Base-by-base conservation (phyloP, 2,113 vertebrate genomes). In the Seriola rivoliana region DNA sequence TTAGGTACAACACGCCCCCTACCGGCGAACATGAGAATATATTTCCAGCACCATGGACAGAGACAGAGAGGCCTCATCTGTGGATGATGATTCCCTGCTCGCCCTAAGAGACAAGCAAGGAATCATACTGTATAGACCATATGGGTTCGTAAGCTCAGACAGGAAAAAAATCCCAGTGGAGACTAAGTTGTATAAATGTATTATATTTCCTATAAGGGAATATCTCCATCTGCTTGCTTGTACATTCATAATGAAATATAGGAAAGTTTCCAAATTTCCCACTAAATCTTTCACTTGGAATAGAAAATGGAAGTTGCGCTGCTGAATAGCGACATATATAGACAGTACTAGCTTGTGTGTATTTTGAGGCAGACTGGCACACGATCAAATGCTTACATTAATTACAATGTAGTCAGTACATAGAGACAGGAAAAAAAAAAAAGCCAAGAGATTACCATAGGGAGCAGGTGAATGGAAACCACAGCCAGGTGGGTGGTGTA, bases 1-100 rank as follows among this genome's bases (percentile, higher is more conserved):
- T 70, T 90, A 52, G 89, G 90, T 85, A 54, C 54, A 86, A 93
- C 68, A 63, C 90, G 88, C 93, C 93, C 90, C 92, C 93, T 93
- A 89, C 84, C 73, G 94, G 85, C 59, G 1, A 13, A 55, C 6
- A 50, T 5, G 0, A 38, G 52, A 71, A 70, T 2, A 52, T 8
- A 32, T n/a, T 29, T 58, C 63, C 63, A 79, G 75, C 59, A 44
- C 60, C 81, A 65, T 17, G 70, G 75, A 69, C 59, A 87, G 83
- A 81, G 68, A 81, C 58, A 75, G n/a, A 72, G 23, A 78, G 19
- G 54, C n/a, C 38, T 88, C 44, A 36, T 78, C 36, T 68, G 17
- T 0, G 74, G 25, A 48, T 1, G 63, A 76, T 52, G 66, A 72
- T 71, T 73, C 57, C 65, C 75, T 67, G 40, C 38, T 81, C 34